Evolutionary conservation across 2,113 vertebrate genomes (phyloP).

Genomic region (Aspidoscelis tigris): DNA sequence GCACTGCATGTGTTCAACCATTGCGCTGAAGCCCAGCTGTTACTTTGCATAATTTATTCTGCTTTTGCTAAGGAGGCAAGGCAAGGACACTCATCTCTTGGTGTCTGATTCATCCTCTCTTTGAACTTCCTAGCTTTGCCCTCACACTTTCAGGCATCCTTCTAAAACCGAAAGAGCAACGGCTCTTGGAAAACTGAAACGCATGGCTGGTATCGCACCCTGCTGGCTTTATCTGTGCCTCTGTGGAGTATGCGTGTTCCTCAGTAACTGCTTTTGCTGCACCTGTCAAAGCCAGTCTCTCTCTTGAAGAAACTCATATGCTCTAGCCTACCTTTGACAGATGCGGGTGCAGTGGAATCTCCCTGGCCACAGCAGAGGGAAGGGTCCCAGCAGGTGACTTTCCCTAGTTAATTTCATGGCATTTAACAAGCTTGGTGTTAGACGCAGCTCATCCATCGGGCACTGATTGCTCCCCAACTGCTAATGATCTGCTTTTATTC

Average conservation of each 20-base stretch:
- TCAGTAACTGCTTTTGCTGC: background rate
- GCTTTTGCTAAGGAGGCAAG: background rate
- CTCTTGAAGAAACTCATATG: background rate
- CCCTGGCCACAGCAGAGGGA: background rate
- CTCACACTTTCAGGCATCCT: background rate
- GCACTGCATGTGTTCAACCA: no score
- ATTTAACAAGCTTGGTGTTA: slow-evolving; percentile 17
- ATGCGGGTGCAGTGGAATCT: background rate
- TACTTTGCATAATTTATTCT: background rate
- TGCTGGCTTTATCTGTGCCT: background rate
- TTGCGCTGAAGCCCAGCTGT: no score
- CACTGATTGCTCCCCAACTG: slow-evolving; percentile 27
- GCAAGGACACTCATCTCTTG: background rate
- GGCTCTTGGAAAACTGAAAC: background rate
- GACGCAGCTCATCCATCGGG: slow-evolving; percentile 12
- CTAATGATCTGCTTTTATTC: slow-evolving; percentile 17
- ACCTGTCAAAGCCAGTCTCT: background rate
- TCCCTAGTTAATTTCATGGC: slow-evolving; percentile 14
- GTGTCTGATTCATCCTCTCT: background rate
- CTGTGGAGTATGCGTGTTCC: background rate
- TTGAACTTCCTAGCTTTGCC: background rate
- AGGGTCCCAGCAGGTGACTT: background rate
- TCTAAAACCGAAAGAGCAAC: background rate
- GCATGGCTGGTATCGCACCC: no score
- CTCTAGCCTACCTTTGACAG: background rate